These are phyloP conservation scores for Sisyra nigra DNA, from an alignment of 2,888 invertebrate genomes.

Conservation along the genomic window DNA sequence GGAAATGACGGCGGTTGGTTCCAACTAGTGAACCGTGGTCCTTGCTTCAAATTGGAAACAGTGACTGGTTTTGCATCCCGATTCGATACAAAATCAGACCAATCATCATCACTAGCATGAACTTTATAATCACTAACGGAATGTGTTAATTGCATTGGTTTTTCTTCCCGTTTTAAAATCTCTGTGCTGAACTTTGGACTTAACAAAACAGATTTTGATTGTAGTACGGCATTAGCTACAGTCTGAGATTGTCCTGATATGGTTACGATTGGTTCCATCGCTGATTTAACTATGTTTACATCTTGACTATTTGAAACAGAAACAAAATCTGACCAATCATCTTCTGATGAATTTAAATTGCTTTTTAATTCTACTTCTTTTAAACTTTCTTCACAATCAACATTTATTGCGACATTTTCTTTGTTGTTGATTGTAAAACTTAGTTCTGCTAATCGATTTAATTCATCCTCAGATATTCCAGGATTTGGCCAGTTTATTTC, in stretches of 20 bases:
- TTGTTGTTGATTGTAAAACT: neutral
- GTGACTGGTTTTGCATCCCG: conserved; percentile 19
- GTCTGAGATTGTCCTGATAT: neutral
- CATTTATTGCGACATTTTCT: neutral
- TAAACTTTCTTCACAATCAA: conserved; percentile 1
- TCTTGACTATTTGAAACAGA: conserved; percentile 22
- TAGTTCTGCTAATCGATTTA: conserved; percentile 18
- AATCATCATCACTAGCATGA: conserved; percentile 30
- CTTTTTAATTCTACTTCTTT: conserved; percentile 4
- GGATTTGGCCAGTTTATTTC: conserved; percentile 48
- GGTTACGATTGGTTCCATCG: neutral
- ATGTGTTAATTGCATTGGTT: no score
- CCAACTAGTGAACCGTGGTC: neutral
- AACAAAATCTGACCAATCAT: conserved; percentile 45
- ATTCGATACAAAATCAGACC: conserved; percentile 38
- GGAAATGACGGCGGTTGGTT: conserved; percentile 3
- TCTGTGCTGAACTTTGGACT: neutral
- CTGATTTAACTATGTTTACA: neutral
- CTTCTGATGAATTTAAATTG: conserved; percentile 27
- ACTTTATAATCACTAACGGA: neutral
- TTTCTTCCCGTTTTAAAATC: conserved; percentile 1
- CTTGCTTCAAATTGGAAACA: neutral
- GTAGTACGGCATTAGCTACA: neutral
- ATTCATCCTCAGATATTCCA: conserved; percentile 28
- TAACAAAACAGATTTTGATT: neutral